Base-by-base conservation (phyloP, 2,888 invertebrate species). In the Plebejus argus region DNA sequence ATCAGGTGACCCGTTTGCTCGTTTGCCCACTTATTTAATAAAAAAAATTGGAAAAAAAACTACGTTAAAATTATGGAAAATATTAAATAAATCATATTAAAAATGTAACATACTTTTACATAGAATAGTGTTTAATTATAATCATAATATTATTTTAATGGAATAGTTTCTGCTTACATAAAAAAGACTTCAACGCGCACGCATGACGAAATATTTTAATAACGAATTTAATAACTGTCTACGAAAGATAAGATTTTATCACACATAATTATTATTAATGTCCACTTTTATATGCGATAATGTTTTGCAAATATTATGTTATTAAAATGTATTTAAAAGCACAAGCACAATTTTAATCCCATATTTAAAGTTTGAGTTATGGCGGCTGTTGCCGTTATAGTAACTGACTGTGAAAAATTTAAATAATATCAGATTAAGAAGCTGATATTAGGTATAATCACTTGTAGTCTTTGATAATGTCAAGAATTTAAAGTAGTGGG, bases 161-260 rank as follows among this genome's bases (percentile, higher is more conserved):
- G 4, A 39, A 49, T 58, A 18, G 4, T 58, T 28, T 33, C 33
- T 71, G n/a, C 20, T 76, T 74, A 74, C 3, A 45, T 45, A 45
- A 45, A 82, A 81, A 82, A 78, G 82, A 82, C 71, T 77, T 82
- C 80, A 82, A 82, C 81, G 82, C 77, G 80, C 71, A 39, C 39
- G 3, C 77, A 49, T 70, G 70, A 45, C 18, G 8, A 72, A 78
- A 77, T 78, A 35, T 35, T 70, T 71, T 71, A 71, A 71, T 71
- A 45, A 71, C 39, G 45, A 71, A n/a, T 71, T 58, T 58, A 10
- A 58, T 58, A 58, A 58, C 20, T 58, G 58, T 58, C 58, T 58
- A 58, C 58, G 8, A 58, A 58, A 58, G 20, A 58, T 58, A 58
- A 58, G 58, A 58, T 58, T 8, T 58, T 58, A 58, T 58, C 58